Evolutionary conservation across 2,888 invertebrate genomes (phyloP), one percentile per base, ranked within the genome.

Genomic region (Panorpa germanica): DNA sequence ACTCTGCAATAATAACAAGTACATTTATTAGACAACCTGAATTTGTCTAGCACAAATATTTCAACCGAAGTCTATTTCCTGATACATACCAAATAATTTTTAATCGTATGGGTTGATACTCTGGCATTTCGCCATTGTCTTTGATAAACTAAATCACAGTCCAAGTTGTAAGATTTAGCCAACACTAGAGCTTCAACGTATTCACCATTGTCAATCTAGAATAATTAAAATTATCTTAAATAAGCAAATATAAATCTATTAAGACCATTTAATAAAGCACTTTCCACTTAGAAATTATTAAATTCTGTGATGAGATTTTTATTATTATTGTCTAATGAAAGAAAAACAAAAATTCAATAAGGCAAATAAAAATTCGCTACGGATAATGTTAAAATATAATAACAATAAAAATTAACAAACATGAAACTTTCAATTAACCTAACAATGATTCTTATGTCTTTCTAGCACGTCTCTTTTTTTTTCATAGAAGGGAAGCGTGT

Each of bases 131-230:
- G 55, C 81, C 81, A 82, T 47, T 77, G 77, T 42, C 74, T 66
- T 50, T 81, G 78, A 52, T 76, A 80, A 9, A 81, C 80, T 15
- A 71, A 54, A 53, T 82, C 81, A 42, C 70, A 65, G 54, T 82
- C 78, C 42, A 82, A 54, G 29, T 59, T 57, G 46, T 77, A 80
- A 3, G 65, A 59, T 33, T 65, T 63, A 1, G 81, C 80, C 35
- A 82, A 50, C 8, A 60, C 52, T 35, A 81, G 50, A 5, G 81
- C 81, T 46, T 78, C 77, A 15, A 61, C 63, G 49, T 80, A 82
- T 47, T 69, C 70, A 43, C 76, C 69, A 41, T 63, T 61, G 41
- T 70, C 65, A 42, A 73, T 67, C 66, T 68, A 36, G 17, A 39
- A 17, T 32, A 10, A 22, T 31, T 32, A 9, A 25, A 35, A 31